Evolutionary conservation across 2,113 vertebrate genomes (phyloP).

Genomic region (Sula dactylatra): DNA sequence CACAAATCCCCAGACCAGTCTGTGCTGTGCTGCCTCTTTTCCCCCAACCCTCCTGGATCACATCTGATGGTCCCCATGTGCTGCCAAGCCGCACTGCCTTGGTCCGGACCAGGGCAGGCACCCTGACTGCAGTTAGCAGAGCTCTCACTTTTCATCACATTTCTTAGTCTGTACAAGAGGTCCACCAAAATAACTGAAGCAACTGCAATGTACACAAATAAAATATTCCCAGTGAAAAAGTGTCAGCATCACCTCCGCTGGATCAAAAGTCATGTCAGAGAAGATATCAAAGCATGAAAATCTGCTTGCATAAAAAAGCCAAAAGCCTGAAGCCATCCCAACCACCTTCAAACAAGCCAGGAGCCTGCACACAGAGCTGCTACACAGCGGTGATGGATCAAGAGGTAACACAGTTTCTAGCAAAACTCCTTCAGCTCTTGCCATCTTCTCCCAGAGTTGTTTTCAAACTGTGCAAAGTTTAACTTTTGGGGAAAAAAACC

Average conservation of each 20-base stretch:
- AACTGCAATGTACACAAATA: background rate
- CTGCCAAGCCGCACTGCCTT: background rate
- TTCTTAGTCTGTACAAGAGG: background rate
- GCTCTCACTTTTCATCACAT: background rate
- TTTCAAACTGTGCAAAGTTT: slow-evolving; percentile 23
- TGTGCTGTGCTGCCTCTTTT: background rate
- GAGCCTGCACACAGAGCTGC: background rate
- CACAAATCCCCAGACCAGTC: background rate
- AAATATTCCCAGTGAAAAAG: slow-evolving; percentile 56
- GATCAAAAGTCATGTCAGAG: slow-evolving; percentile 54
- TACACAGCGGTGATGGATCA: background rate
- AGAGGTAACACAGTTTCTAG: background rate
- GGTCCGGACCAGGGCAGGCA: background rate
- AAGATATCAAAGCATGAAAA: slow-evolving; percentile 54
- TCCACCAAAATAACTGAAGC: background rate
- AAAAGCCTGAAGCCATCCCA: slow-evolving; percentile 51
- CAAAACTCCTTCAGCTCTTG: slow-evolving; percentile 2
- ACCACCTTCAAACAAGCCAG: background rate
- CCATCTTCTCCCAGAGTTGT: background rate
- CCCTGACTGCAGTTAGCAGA: background rate
- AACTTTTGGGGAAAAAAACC: background rate
- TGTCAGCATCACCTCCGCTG: slow-evolving; percentile 23
- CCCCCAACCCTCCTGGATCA: background rate
- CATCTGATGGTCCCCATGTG: background rate
- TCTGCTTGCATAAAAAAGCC: slow-evolving; percentile 47